Conservation (phyloP, 1,140 invertebrate genomes). For the Ephestia elutella region DNA sequence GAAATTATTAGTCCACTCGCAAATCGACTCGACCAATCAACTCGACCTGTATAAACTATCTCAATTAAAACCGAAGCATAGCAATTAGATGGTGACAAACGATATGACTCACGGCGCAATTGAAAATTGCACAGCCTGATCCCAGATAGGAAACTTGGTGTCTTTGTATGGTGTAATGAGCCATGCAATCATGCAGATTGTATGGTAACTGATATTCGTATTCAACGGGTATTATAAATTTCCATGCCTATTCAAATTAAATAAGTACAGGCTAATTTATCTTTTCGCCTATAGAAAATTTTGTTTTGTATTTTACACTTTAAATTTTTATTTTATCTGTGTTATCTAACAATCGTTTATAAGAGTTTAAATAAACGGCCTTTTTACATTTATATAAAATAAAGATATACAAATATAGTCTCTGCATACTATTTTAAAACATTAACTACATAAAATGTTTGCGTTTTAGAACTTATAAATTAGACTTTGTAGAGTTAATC, state of each 20-base stretch:
- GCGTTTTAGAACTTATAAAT: too few species aligned
- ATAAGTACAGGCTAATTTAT: not conserved
- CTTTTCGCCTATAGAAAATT: too few species aligned
- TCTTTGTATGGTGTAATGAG: slow-evolving; percentile 2
- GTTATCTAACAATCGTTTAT: too few species aligned
- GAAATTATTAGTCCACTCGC: not conserved
- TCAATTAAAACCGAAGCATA: not conserved
- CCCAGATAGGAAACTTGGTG: slow-evolving; percentile 3
- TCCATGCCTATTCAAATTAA: not conserved
- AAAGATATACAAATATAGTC: too few species aligned
- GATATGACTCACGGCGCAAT: not conserved
- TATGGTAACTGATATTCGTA: not conserved
- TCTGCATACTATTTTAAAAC: too few species aligned
- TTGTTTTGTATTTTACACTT: too few species aligned
- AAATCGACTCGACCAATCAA: not conserved
- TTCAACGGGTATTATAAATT: not conserved
- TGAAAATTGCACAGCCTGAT: not conserved
- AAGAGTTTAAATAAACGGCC: too few species aligned
- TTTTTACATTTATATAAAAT: too few species aligned
- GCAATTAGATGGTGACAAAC: slow-evolving; percentile 3
- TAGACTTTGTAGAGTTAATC: too few species aligned
- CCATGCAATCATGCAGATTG: slow-evolving; percentile 1
- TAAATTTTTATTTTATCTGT: too few species aligned
- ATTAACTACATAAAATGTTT: too few species aligned
- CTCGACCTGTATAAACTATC: not conserved